Base-by-base conservation (phyloP, 2,797 vertebrate species). In the Orientallactaga sibirica region DNA sequence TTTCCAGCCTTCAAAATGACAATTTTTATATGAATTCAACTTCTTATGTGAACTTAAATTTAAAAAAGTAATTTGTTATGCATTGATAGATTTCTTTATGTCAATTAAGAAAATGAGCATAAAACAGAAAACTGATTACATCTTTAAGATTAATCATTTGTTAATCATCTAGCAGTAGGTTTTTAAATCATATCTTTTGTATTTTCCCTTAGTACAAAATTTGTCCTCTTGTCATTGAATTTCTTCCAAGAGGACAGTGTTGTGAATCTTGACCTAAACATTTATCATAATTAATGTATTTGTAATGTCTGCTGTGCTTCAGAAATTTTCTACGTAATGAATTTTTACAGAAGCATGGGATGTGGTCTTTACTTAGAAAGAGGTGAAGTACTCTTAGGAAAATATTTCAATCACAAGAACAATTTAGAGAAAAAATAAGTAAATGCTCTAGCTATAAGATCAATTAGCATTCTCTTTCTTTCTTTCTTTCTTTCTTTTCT, bases 111-210 rank as follows among this genome's bases (percentile, higher is more conserved):
- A 90, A 88, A 64, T 68, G 80, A 74, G 5, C 33, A 74, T 48
- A 74, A 78, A 75, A 4, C 25, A 66, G 19, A 71, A 94, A 91
- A 43, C 6, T 48, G 75, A 88, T n/a, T 43, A 64, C 27, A 84
- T 70, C 15, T 80, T 95, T 41, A 88, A 66, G 78, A 90, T 85
- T 91, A 79, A 92, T 91, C 43, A 90, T 48, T 52, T 64, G 52
- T 41, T 93, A 86, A 55, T 90, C 61, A 79, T n/a, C 9, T 33
- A 61, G 33, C 16, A 58, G 10, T 77, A 71, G 52, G 81, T 66
- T 3, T 43, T 95, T 88, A 73, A 10, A 68, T 84, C 15, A 1
- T 12, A 10, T 78, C 33, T 85, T 7, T 91, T 58, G 25, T 92
- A 10, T 86, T 90, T 86, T 58, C 9, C 25, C 5, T 74, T 14